These are phyloP conservation scores for Cydia splendana DNA, from an alignment of 1,140 invertebrate genomes.

Conservation along the genomic window DNA sequence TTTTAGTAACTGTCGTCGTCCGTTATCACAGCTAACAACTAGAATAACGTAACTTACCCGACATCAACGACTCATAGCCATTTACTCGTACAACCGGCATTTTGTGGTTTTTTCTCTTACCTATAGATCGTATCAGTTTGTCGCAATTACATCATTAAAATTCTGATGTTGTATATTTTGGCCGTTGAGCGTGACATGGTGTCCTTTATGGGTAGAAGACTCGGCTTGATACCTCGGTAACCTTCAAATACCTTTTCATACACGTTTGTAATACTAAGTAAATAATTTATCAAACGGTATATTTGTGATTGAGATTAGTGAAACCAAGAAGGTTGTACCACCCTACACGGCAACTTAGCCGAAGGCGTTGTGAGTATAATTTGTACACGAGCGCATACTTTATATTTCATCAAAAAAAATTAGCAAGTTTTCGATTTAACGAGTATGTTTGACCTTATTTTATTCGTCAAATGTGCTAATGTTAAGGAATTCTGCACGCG, in stretches of 20 bases:
- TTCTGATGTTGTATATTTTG: constrained; percentile 27
- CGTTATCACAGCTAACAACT: too few relatives aligned
- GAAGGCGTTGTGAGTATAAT: not conserved
- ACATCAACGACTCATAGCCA: not conserved
- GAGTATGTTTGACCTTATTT: not conserved
- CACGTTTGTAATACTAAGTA: not conserved
- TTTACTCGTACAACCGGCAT: constrained; percentile 19
- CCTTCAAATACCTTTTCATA: not conserved
- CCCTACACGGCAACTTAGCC: not conserved
- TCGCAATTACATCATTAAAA: constrained; percentile 28
- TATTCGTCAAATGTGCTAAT: not conserved
- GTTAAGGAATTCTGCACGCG: not conserved
- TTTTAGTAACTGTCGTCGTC: too few relatives aligned
- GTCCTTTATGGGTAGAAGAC: not conserved
- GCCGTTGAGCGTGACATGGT: constrained; percentile 14
- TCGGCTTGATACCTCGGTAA: not conserved
- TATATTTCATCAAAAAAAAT: not conserved
- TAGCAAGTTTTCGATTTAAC: not conserved
- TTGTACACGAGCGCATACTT: not conserved
- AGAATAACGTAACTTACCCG: not conserved
- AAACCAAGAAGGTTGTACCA: constrained; percentile 5
- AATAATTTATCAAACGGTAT: constrained; percentile 12
- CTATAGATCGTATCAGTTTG: constrained; percentile 22
- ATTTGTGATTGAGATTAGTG: constrained; percentile 2
- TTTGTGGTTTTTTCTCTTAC: not conserved